A percentile compares a stretch with the other conserved stretches of the same genome.
These are phyloP conservation scores for Exocentrus adspersus DNA, from an alignment of 2,888 invertebrate genomes.

Conservation along the genomic window DNA sequence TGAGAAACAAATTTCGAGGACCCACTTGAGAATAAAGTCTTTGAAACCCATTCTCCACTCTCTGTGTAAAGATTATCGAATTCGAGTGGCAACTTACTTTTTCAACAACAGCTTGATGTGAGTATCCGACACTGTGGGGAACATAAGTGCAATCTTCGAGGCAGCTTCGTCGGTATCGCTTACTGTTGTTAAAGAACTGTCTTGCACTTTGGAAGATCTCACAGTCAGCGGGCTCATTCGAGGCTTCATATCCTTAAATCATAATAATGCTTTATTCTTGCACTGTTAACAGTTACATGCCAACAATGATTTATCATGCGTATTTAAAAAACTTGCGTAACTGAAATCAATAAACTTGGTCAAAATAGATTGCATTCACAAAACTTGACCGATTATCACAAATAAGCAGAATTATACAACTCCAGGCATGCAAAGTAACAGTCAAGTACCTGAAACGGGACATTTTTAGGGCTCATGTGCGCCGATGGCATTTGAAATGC, in stretches of 20 bases:
- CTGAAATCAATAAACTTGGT: no score
- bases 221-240: slow-evolving; percentile 56
- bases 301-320: no score
- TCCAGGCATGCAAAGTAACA: slow-evolving; percentile 49
- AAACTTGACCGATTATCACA: no score
- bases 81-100: slow-evolving; percentile 81
- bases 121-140: slow-evolving; percentile 89
- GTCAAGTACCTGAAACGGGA: slow-evolving; percentile 64
- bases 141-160: slow-evolving; percentile 85
- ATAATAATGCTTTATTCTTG: neutral
- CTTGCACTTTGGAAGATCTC: slow-evolving; percentile 50
- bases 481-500: slow-evolving; percentile 70
- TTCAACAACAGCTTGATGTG: slow-evolving; percentile 87
- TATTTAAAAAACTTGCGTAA: no score
- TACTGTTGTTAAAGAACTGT: slow-evolving; percentile 46
- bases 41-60: no score
- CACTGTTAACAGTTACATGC: neutral
- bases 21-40: no score
- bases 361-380: no score
- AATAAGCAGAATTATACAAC: no score
- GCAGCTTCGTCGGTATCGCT: slow-evolving; percentile 79
- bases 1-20: neutral
- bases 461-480: slow-evolving; percentile 72
- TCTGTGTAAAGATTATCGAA: no score
- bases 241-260: slow-evolving; percentile 53